phyloP scores from a whole-genome alignment of 2,113 vertebrate genomes.

The Elachura formosa region DNA sequence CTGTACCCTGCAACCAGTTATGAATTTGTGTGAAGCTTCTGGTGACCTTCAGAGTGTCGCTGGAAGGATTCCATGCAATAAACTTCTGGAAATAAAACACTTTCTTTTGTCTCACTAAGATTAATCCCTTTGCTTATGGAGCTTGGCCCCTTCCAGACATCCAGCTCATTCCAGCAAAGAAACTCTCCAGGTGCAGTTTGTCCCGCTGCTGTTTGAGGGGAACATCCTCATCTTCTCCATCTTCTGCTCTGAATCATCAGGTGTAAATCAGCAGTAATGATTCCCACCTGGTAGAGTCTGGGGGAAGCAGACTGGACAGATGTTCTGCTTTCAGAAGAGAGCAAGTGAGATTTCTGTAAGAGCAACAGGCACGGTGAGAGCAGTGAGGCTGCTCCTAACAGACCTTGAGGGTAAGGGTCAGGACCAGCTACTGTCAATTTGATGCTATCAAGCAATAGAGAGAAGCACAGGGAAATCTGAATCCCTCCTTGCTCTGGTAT shows the following conservation, averaged over 20 bases:
- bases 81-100: background rate
- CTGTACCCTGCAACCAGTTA: background rate
- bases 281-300: background rate
- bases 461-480: background rate
- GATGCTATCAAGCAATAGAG: background rate
- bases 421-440: background rate
- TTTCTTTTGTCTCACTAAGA: background rate
- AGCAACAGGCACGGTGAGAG: background rate
- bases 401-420: background rate
- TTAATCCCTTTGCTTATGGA: background rate
- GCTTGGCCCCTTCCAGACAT: background rate
- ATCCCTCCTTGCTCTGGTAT: background rate
- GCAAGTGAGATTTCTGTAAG: background rate
- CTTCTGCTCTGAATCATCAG: background rate
- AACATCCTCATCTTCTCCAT: background rate
- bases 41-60: background rate
- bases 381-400: background rate
- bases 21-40: background rate
- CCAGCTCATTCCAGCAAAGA: background rate
- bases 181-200: background rate
- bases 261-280: background rate
- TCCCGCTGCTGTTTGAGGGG: background rate
- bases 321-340: background rate
- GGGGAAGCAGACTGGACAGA: background rate
- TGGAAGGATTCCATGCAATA: background rate